Base-by-base conservation (phyloP, 2,113 vertebrate genomes). In the Amia ocellicauda region DNA sequence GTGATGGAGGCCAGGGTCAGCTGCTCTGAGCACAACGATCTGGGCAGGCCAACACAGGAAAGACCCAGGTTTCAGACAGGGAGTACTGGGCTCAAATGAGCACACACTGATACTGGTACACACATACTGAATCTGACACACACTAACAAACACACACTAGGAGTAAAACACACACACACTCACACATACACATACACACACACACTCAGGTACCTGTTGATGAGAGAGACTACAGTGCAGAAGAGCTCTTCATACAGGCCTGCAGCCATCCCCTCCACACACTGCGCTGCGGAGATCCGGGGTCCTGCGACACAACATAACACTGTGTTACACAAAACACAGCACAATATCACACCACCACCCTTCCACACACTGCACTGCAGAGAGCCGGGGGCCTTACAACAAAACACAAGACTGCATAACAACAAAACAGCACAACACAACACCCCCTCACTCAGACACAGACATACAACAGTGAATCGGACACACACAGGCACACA, bases 171-270 rank as follows among this genome's bases (percentile, higher is more conserved):
- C n/a, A 53, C 22, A 24, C 22, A 53, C 9, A 59, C 20, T 4
- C 31, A 41, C 57, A 43, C 31, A 59, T 10, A 43, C 40, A 22
- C 19, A 29, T 10, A 57, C 3, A 11, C 5, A 49, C 0, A 42
- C 26, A 59, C 57, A 59, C 16, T 4, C n/a, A 52, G 27, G 11
- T 86, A 97, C 96, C 97, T 96, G 91, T 98, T 99, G 79, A 99
- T 93, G 41, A 99, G 92, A 0, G 90, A 94, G 20, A 98, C 85
- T 0, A 97, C 7, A 0, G 78, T 66, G 0, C 82, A 86, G 51
- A 99, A 98, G 22, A 99, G 86, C 58, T 99, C 96, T 22, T 97
- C 94, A 0, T 98, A 99, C 26, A 99, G 91, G 27, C 95, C 97
- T 0, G 86, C 74, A 2, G 93, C 93, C 92, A 98, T 95, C 0